A percentile compares a stretch with the other conserved stretches of the same genome.
phyloP scores from a whole-genome alignment of 1,140 invertebrate genomes.

The Cyrtorhinus lividipennis region DNA sequence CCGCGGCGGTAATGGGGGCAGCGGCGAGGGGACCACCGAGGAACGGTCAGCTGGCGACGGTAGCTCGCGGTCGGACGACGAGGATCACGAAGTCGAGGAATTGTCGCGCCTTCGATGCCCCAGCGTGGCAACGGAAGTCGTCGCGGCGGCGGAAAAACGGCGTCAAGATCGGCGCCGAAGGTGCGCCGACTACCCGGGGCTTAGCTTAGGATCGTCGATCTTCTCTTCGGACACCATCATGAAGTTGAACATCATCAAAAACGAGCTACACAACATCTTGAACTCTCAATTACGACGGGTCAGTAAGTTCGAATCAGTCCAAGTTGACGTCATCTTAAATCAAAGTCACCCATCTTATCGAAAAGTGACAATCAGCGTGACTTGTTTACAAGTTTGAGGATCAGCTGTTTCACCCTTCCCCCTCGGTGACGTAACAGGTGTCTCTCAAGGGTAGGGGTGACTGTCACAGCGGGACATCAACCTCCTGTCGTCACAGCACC shows the following conservation, averaged over 20 bases:
- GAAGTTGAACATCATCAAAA: conserved; percentile 91
- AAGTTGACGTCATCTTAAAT: neutral
- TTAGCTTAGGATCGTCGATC: conserved; percentile 78
- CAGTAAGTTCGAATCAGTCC: conserved; percentile 37
- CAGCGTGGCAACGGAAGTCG: conserved; percentile 70
- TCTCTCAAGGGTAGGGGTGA: neutral
- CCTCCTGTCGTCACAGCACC: too few species aligned
- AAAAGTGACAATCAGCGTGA: too few species aligned
- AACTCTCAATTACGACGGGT: conserved; percentile 93
- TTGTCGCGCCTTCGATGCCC: conserved; percentile 68
- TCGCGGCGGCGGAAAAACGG: conserved; percentile 66
- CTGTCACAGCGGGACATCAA: neutral
- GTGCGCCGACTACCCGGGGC: conserved; percentile 80
- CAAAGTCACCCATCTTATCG: neutral
- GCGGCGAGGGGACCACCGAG: neutral
- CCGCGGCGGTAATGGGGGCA: neutral
- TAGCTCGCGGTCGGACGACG: conserved; percentile 34
- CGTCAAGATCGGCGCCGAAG: conserved; percentile 43
- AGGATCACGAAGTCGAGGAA: conserved; percentile 61
- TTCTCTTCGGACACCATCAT: conserved; percentile 95
- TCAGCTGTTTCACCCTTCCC: conserved; percentile 13
- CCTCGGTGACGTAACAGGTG: conserved; percentile 16
- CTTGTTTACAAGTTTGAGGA: conserved; percentile 4
- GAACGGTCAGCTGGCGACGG: conserved; percentile 30
- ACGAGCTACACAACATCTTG: conserved; percentile 94